Percentiles rank a stretch among this genome's conserved stretches.
phyloP scores from a whole-genome alignment of 1,140 invertebrate species.

The Eumeta japonica region DNA sequence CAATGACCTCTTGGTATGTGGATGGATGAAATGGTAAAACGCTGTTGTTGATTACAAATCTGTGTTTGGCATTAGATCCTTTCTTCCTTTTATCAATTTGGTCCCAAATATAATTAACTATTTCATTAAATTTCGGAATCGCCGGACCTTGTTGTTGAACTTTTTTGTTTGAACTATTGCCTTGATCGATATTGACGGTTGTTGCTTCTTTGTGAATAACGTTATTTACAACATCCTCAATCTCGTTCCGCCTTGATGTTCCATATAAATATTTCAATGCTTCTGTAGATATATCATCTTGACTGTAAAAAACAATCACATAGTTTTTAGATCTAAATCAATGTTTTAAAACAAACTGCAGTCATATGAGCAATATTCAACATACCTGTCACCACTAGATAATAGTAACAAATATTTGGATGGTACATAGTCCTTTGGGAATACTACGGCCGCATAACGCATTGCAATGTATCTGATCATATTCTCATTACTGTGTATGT shows the following conservation, averaged over 20 bases:
- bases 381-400: constrained; percentile 78
- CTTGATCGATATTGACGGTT: constrained; percentile 30
- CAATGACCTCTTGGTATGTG: constrained; percentile 64
- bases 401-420: constrained; percentile 82
- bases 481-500: constrained; percentile 66
- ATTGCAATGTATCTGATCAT: constrained; percentile 80
- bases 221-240: constrained; percentile 52
- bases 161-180: constrained; percentile 27
- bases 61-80: constrained; percentile 56
- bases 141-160: constrained; percentile 22
- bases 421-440: constrained; percentile 76
- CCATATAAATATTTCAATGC: constrained; percentile 71
- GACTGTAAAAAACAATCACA: constrained; percentile 53
- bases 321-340: background rate
- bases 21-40: constrained; percentile 66
- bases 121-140: constrained; percentile 62
- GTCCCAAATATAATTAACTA: constrained; percentile 65
- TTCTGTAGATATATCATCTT: constrained; percentile 75
- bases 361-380: too few relatives aligned
- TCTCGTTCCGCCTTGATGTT: constrained; percentile 55
- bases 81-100: constrained; percentile 63
- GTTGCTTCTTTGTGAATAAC: constrained; percentile 34
- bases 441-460: constrained; percentile 78
- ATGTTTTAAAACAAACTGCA: background rate
- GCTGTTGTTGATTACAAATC: constrained; percentile 64